phyloP scores from a whole-genome alignment of 2,113 vertebrate genomes.

The Micromys minutus region DNA sequence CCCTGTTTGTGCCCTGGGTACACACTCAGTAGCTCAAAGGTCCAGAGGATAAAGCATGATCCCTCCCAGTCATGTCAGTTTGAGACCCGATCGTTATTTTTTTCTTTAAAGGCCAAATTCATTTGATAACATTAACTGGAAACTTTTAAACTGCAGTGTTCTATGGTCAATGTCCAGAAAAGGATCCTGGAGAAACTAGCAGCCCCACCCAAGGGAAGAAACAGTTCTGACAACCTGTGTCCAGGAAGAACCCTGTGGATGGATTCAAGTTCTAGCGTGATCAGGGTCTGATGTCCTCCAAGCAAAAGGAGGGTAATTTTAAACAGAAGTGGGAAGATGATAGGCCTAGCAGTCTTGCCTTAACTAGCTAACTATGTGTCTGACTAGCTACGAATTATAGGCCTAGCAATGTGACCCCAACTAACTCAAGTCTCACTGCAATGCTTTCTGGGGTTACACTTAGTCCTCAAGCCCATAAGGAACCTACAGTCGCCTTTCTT shows the following conservation, averaged over 20 bases:
- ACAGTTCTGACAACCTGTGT: not conserved
- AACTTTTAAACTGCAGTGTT: not conserved
- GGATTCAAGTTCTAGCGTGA: not conserved
- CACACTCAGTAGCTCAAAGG: not conserved
- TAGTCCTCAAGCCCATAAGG: constrained; percentile 53
- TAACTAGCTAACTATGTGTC: not conserved
- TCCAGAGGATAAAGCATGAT: not conserved
- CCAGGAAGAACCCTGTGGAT: not conserved
- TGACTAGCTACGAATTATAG: not conserved
- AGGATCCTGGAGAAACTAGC: not conserved
- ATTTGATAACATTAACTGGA: constrained; percentile 20
- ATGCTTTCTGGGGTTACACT: not conserved
- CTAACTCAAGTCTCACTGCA: not conserved
- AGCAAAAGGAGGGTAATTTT: not conserved
- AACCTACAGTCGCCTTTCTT: constrained; percentile 55
- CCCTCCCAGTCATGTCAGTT: not conserved
- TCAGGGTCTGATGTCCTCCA: not conserved
- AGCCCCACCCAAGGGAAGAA: not conserved
- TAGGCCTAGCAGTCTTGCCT: not conserved
- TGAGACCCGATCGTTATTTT: not conserved
- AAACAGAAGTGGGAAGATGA: not conserved
- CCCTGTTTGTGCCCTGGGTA: not conserved
- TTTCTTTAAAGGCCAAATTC: constrained; percentile 28
- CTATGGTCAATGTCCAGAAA: not conserved
- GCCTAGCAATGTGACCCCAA: not conserved